phyloP scores from a whole-genome alignment of 2,797 vertebrate species.

The Erethizon dorsatum region DNA sequence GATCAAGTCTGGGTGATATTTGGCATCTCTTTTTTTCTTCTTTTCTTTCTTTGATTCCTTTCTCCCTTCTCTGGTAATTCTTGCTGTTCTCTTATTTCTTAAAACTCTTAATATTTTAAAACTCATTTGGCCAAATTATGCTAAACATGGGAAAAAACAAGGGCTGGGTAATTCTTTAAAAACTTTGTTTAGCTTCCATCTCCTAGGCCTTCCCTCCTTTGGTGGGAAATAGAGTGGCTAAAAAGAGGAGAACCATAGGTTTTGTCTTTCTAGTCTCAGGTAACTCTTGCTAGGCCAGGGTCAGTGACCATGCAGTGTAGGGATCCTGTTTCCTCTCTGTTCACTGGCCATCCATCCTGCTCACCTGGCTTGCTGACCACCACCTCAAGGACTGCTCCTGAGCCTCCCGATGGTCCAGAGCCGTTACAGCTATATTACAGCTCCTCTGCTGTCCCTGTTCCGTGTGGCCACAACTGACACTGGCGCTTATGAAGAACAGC shows the following conservation, averaged over 20 bases:
- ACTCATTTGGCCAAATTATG: slow-evolving; percentile 56
- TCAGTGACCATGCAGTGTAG: not conserved
- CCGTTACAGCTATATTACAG: not conserved
- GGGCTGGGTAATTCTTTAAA: not conserved
- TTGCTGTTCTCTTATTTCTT: not conserved
- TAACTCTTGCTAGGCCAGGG: not conserved
- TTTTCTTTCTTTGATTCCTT: not conserved
- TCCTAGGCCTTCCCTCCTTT: not conserved
- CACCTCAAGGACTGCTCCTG: not conserved
- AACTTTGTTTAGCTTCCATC: not conserved
- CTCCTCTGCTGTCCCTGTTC: not conserved
- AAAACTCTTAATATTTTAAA: not conserved
- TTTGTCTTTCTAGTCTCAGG: not conserved
- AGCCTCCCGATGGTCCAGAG: not conserved
- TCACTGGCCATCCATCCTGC: not conserved
- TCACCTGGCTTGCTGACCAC: not conserved
- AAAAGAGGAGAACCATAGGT: slow-evolving; percentile 2
- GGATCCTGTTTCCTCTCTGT: not conserved
- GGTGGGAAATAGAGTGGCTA: not conserved
- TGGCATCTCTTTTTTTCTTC: slow-evolving; percentile 7
- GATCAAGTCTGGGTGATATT: slow-evolving; percentile 3
- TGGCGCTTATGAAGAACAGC: not conserved
- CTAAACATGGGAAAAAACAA: slow-evolving; percentile 12
- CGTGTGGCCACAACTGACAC: not conserved
- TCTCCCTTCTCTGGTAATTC: not conserved